Percentiles rank a stretch among this genome's conserved stretches.
Evolutionary conservation across 2,113 vertebrate species (phyloP).

Genomic region (Myxocyprinus asiaticus): DNA sequence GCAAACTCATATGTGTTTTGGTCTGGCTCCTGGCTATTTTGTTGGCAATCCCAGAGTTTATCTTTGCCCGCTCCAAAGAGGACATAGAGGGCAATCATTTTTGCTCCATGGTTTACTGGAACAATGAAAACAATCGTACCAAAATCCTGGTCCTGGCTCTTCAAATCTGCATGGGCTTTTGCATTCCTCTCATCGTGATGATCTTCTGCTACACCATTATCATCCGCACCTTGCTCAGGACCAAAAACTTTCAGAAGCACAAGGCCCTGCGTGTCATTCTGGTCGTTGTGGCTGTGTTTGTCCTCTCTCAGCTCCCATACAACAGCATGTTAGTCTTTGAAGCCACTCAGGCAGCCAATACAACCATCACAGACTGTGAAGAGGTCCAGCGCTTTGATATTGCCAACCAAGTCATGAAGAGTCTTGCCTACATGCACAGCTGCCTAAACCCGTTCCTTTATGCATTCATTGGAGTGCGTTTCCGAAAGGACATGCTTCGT

Average conservation of each 20-base stretch:
- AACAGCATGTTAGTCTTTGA: slow-evolving; percentile 78
- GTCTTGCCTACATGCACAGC: slow-evolving; percentile 83
- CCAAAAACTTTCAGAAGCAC: slow-evolving; percentile 83
- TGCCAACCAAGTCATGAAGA: slow-evolving; percentile 77
- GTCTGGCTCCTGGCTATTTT: slow-evolving; percentile 76
- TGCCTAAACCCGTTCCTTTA: slow-evolving; percentile 90
- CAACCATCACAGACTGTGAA: slow-evolving; percentile 65
- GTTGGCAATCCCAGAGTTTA: slow-evolving; percentile 80
- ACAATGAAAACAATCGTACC: slow-evolving; percentile 51
- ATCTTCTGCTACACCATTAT: slow-evolving; percentile 82
- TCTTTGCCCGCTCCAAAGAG: slow-evolving; percentile 65
- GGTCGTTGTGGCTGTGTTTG: slow-evolving; percentile 77
- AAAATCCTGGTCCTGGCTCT: slow-evolving; percentile 73
- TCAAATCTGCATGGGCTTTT: slow-evolving; percentile 83
- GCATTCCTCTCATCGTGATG: slow-evolving; percentile 83
- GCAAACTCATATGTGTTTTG: slow-evolving; percentile 69
- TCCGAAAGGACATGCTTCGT: slow-evolving; percentile 73
- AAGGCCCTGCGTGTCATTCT: slow-evolving; percentile 83
- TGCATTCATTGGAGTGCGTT: slow-evolving; percentile 82
- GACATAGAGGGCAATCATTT: accelerated
- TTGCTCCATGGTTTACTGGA: slow-evolving; percentile 77
- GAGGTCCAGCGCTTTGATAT: slow-evolving; percentile 64
- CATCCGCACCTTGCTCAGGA: slow-evolving; percentile 77
- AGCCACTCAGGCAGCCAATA: slow-evolving; percentile 64
- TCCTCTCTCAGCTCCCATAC: slow-evolving; percentile 85